Evolutionary conservation across 2,113 vertebrate genomes (phyloP).

Genomic region (Holacanthus passer): DNA sequence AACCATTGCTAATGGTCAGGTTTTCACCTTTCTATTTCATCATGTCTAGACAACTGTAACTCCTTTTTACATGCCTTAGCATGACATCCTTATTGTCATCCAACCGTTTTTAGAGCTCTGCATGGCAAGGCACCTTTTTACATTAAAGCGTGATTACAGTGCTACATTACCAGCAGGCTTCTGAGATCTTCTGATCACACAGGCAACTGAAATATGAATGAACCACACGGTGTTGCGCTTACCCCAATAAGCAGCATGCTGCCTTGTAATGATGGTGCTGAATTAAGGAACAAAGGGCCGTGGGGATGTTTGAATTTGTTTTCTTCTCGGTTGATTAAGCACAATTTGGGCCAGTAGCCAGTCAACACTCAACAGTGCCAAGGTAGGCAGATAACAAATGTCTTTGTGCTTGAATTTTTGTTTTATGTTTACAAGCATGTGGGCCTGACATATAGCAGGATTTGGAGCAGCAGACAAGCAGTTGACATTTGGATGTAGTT

Average conservation of each 20-base stretch:
- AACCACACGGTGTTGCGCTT: background rate
- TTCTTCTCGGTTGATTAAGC: background rate
- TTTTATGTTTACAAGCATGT: constrained; percentile 9
- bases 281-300: background rate
- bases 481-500: background rate
- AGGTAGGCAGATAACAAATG: background rate
- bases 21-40: too few relatives aligned
- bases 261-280: background rate
- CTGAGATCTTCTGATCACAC: background rate
- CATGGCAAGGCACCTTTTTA: background rate
- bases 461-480: background rate
- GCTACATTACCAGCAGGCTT: background rate
- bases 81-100: background rate
- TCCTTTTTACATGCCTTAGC: background rate
- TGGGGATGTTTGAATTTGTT: background rate
- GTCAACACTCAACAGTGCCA: background rate
- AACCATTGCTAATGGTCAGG: too few relatives aligned
- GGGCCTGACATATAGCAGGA: background rate
- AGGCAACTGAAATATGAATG: background rate
- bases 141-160: background rate
- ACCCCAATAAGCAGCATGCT: background rate
- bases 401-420: background rate
- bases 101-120: background rate
- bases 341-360: background rate
- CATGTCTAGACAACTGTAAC: background rate